Conservation (phyloP, 2,113 vertebrate species). For the Hirundichthys speculiger region DNA sequence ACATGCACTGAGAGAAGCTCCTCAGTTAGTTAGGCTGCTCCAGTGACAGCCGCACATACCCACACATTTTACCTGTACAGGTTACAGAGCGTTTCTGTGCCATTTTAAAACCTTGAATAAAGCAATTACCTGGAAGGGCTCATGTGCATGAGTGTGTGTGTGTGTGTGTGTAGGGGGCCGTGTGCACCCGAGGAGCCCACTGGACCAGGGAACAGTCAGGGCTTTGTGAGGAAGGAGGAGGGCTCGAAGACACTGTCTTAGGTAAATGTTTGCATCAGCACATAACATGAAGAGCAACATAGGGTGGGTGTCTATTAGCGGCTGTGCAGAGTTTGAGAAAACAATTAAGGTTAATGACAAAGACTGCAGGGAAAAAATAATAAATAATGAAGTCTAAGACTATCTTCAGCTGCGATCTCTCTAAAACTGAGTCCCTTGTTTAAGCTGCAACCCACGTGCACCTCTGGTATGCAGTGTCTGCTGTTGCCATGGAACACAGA, state of each 20-base stretch:
- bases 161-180: constrained; percentile 64
- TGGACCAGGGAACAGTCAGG: constrained; percentile 84
- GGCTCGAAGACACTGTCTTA: constrained; percentile 44
- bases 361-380: constrained; percentile 1
- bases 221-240: constrained; percentile 77
- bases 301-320: constrained; percentile 18
- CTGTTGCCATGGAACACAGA: constrained; percentile 79
- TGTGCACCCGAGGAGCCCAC: constrained; percentile 82
- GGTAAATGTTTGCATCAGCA: constrained; percentile 22
- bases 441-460: constrained; percentile 77
- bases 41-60: constrained; percentile 9
- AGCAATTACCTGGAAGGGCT: constrained; percentile 13
- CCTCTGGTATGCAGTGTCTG: constrained; percentile 77
- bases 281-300: not conserved
- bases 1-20: constrained; percentile 14
- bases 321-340: constrained; percentile 20
- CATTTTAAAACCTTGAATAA: constrained; percentile 3
- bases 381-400: constrained; percentile 25
- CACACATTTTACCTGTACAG: constrained; percentile 35
- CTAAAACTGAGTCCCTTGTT: constrained; percentile 73
- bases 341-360: constrained; percentile 29
- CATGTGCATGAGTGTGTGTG: constrained; percentile 12
- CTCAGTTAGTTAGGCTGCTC: constrained; percentile 11
- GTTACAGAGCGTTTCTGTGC: constrained; percentile 11
- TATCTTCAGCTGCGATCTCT: constrained; percentile 52